Evolutionary conservation across 92 coral and sea anemone genomes (phyloP).

Genomic region (Epizoanthus fatuus): DNA sequence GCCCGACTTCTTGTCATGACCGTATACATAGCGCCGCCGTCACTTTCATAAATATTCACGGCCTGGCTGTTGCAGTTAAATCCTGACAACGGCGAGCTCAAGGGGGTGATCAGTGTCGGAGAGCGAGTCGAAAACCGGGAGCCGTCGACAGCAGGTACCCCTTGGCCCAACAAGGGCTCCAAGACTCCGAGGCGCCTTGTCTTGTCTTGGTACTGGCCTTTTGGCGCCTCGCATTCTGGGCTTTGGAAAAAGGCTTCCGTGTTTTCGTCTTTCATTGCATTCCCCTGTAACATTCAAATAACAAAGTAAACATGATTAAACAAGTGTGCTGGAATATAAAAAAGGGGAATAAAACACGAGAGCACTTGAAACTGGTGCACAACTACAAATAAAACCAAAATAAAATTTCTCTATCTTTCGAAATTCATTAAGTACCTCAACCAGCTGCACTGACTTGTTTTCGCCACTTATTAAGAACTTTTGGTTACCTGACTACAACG

Average conservation of each 20-base stretch:
- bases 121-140: background rate
- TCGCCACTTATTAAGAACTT: constrained; percentile 16
- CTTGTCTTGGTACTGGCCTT: background rate
- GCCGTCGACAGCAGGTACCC: background rate
- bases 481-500: constrained; percentile 17
- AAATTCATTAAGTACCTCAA: constrained; percentile 11
- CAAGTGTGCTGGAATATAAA: constrained; percentile 49
- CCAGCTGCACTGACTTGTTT: constrained; percentile 12
- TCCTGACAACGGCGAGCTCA: constrained; percentile 24
- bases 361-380: constrained; percentile 32
- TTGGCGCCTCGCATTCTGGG: constrained; percentile 2
- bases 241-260: constrained; percentile 49
- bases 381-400: constrained; percentile 8
- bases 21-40: constrained; percentile 26
- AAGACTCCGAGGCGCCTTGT: constrained; percentile 46
- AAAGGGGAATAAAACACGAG: constrained; percentile 26
- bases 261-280: constrained; percentile 69
- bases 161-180: constrained; percentile 16
- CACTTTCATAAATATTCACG: constrained; percentile 45
- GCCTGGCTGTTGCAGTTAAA: constrained; percentile 8
- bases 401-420: constrained; percentile 26
- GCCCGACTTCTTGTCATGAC: constrained; percentile 16
- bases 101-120: constrained; percentile 16
- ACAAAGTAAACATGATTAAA: constrained; percentile 77
- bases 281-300: constrained; percentile 80